Conservation (phyloP, 2,797 vertebrate species). For the Parauchenoglanis punctatus region DNA sequence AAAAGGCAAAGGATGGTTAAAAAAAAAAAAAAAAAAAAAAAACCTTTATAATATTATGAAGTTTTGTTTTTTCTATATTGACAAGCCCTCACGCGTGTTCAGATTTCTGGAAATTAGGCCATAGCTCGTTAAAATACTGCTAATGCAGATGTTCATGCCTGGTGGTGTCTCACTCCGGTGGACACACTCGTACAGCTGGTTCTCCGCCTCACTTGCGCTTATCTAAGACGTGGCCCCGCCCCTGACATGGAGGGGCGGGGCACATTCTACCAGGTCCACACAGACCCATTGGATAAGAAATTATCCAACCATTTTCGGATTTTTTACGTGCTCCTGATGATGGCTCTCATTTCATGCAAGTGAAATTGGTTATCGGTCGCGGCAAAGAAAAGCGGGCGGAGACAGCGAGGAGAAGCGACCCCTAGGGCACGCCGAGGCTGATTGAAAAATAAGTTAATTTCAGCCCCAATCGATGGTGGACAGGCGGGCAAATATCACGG, state of each 20-base stretch:
- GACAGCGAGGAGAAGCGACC: constrained; percentile 87
- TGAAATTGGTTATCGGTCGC: constrained; percentile 88
- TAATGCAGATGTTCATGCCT: background rate
- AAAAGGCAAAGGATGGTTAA: background rate
- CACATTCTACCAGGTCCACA: background rate
- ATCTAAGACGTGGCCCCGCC: background rate
- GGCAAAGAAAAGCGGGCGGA: constrained; percentile 85
- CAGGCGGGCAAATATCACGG: constrained; percentile 99
- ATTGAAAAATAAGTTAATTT: constrained; percentile 99
- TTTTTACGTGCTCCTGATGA: constrained; percentile 71
- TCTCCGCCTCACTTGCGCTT: background rate
- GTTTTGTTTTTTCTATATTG: background rate
- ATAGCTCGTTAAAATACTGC: background rate
- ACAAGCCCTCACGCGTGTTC: background rate
- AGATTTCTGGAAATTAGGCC: background rate
- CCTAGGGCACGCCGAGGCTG: constrained; percentile 90
- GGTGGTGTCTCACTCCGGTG: background rate
- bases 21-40: background rate
- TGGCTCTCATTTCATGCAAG: constrained; percentile 75
- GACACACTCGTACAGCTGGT: background rate
- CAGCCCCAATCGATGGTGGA: constrained; percentile 98
- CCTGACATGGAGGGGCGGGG: background rate
- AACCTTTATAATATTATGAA: background rate
- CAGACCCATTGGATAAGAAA: constrained; percentile 66
- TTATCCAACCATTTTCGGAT: constrained; percentile 70